Base-by-base conservation (phyloP, 2,888 invertebrate species). In the Cryptops parisi region DNA sequence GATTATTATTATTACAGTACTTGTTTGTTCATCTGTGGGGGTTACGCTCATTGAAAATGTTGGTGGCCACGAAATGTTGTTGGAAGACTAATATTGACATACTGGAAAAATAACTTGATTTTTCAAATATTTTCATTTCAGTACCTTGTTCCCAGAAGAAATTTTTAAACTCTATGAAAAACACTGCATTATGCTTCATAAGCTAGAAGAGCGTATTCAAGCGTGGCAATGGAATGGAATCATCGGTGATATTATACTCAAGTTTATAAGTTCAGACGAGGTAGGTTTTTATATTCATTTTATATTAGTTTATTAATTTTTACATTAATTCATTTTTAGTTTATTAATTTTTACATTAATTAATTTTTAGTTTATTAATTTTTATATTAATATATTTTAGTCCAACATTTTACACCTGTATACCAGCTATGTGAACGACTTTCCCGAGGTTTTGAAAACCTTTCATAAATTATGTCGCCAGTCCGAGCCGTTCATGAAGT, bases 391-490 rank as follows among this genome's bases (percentile, higher is more conserved):
- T 26, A 26, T 45, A 56, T 47, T 51, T 24, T 47, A 65, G 61
- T 62, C 63, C 44, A 65, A 67, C 56, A 64, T 70, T n/a, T 60
- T 72, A 33, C 57, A 64, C 5, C 60, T 70, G 47, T 72, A 72
- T 61, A 68, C 68, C 44, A 65, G 64, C 40, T 72, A 71, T 57
- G 68, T 70, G 27, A 67, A 67, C 50, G 68, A 70, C 57, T 70
- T 72, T 56, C 69, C 71, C 0, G 64, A 64, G 39, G 66, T 71
- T 23, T 63, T 72, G 38, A 67, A 65, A 54, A 68, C 65, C 25
- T 66, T 72, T 58, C 65, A 67, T 54, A 68, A 67, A 55, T 64
- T 67, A 50, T 67, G 67, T 54, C 60, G 64, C 19, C 63, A 64
- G 39, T 67, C 66, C 2, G 58, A 61, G 9, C 64, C 63, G 9